phyloP scores from a whole-genome alignment of 2,888 invertebrate genomes.

The Carterocephalus palaemon region DNA sequence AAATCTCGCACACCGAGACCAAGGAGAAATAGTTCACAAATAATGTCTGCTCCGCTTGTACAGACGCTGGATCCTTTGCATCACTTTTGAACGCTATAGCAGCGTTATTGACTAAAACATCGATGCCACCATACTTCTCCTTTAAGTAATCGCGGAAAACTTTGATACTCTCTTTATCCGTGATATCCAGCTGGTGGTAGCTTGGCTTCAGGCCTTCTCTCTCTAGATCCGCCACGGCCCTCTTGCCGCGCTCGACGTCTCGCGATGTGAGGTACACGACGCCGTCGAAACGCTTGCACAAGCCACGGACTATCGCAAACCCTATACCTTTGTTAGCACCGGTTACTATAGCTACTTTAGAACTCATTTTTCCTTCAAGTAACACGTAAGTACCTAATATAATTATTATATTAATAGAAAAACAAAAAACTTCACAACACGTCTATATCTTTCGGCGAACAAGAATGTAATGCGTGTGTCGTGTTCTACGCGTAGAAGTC shows the following conservation, averaged over 20 bases:
- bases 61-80: constrained; percentile 80
- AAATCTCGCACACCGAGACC: constrained; percentile 79
- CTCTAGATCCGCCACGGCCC: constrained; percentile 74
- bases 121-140: constrained; percentile 36
- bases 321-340: constrained; percentile 83
- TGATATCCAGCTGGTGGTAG: constrained; percentile 36
- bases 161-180: constrained; percentile 33
- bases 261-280: constrained; percentile 82
- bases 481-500: too few species aligned
- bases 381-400: too few species aligned
- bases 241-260: constrained; percentile 68
- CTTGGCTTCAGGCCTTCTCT: constrained; percentile 59
- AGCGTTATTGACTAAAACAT: constrained; percentile 41
- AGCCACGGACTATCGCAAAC: constrained; percentile 77
- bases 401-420: too few species aligned
- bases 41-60: constrained; percentile 85
- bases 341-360: constrained; percentile 65
- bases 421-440: too few species aligned
- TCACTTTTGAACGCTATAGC: constrained; percentile 80
- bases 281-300: constrained; percentile 79
- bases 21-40: constrained; percentile 84
- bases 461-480: too few species aligned
- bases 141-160: constrained; percentile 34
- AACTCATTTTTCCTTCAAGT: constrained; percentile 31
- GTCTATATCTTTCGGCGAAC: too few species aligned